These are phyloP conservation scores for Cotesia chilonis DNA, from an alignment of 1,140 invertebrate species.

Conservation along the genomic window DNA sequence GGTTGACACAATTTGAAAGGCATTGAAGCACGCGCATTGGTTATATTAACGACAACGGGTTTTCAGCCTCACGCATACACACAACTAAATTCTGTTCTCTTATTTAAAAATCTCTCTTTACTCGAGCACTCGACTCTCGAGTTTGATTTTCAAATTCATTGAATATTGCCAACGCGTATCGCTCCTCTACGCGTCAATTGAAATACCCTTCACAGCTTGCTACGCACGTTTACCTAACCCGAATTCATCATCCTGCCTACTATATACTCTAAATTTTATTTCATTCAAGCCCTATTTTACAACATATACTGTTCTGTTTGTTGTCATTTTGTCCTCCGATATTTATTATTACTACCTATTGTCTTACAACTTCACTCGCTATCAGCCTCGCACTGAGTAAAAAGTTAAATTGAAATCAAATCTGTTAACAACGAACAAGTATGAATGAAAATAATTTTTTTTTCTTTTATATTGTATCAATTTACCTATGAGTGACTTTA, in stretches of 20 bases:
- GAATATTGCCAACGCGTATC: constrained; percentile 41
- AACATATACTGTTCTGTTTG: background rate
- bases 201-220: constrained; percentile 1
- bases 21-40: constrained; percentile 52
- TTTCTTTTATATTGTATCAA: too few species aligned
- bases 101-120: constrained; percentile 1
- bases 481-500: background rate
- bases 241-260: background rate
- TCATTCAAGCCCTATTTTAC: background rate
- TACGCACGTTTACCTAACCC: background rate
- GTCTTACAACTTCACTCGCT: too few species aligned
- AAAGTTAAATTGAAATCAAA: too few species aligned
- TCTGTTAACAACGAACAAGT: too few species aligned
- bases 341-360: too few species aligned
- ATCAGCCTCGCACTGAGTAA: too few species aligned
- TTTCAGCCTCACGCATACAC: constrained; percentile 10
- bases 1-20: constrained; percentile 39
- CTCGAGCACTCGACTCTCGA: constrained; percentile 5
- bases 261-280: background rate
- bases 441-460: too few species aligned
- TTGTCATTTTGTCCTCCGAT: too few species aligned
- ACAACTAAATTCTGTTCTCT: constrained; percentile 25
- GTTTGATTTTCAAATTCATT: constrained; percentile 36
- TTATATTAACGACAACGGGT: constrained; percentile 49
- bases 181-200: constrained; percentile 25